These are phyloP conservation scores for Chymomyza procnemis DNA, from an alignment of 2,888 invertebrate genomes.

Conservation along the genomic window DNA sequence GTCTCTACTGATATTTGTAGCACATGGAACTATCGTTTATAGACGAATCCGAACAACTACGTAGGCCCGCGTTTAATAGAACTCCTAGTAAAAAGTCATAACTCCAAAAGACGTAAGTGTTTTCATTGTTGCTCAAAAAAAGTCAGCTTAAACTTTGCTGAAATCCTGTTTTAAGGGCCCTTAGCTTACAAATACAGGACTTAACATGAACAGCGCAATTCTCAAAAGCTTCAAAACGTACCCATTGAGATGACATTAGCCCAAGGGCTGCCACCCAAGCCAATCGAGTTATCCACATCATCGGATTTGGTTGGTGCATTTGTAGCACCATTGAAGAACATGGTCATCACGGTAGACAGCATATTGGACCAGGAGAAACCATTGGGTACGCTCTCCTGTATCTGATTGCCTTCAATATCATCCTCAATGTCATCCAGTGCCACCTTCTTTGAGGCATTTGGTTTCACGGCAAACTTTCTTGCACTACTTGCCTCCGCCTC, in stretches of 20 bases:
- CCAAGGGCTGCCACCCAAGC: conserved; percentile 89
- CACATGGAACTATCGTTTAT: too few relatives aligned
- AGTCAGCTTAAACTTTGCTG: too few relatives aligned
- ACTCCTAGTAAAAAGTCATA: too few relatives aligned
- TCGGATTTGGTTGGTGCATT: conserved; percentile 88
- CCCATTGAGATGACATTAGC: conserved; percentile 90
- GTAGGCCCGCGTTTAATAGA: too few relatives aligned
- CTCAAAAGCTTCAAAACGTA: conserved; percentile 37
- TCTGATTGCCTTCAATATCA: conserved; percentile 87
- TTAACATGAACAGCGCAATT: too few relatives aligned
- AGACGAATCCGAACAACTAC: too few relatives aligned
- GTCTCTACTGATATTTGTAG: too few relatives aligned
- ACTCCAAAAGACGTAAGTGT: too few relatives aligned
- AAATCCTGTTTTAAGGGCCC: too few relatives aligned
- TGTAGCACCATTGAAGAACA: conserved; percentile 86
- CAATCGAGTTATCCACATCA: conserved; percentile 82
- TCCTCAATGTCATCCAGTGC: conserved; percentile 89
- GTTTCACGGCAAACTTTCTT: conserved; percentile 92
- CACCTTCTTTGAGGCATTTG: conserved; percentile 93
- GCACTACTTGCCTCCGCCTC: conserved; percentile 45
- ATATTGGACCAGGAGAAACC: conserved; percentile 94
- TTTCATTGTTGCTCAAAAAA: too few relatives aligned
- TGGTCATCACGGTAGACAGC: conserved; percentile 91
- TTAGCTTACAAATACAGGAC: too few relatives aligned
- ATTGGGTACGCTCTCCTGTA: conserved; percentile 82